Evolutionary conservation across 64 coral and sea anemone species (phyloP), one percentile per base, ranked within the genome.

Genomic region (Stichodactyla helianthus): DNA sequence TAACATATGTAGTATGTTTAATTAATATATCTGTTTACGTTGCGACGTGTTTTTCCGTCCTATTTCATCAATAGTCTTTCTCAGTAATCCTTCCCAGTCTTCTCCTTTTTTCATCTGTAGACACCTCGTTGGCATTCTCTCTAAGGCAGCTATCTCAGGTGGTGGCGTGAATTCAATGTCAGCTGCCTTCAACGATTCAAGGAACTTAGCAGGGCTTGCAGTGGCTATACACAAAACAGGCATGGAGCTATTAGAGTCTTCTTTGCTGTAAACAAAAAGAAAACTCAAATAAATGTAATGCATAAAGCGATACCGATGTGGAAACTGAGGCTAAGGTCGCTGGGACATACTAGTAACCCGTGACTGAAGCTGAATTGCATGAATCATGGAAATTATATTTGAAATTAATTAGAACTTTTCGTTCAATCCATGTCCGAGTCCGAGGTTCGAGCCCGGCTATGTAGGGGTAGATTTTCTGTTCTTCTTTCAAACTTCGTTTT

Each of bases 151-250:
- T 4, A 94, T 68, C 55, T 92, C 79, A 10, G 85, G 68, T n/a
- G 87, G 71, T 10, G 88, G 89, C 65, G 77, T 52, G 44, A 89
- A 55, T 15, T 77, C 68, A 77, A 98, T 93, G 35, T 59, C 78
- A 14, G 90, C 90, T 83, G 86, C 94, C 85, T 90, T 90, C 26
- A 96, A 87, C 12, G 94, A 91, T 67, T 90, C 91, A 0, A 89
- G 77, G 65, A 96, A 96, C 60, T 96, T 96, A 10, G 84, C 91
- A 0, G 94, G 94, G 51, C 91, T 92, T 26, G 94, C 94, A 57
- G 91, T 93, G 1, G 94, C 91, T 51, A 96, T 89, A 52, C 94
- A 93, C 25, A 96, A 85, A 10, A 68, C 90, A 50, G 94, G 79
- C 20, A 58, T 53, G 70, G 52, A 63, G 53, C 57, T 55, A 4